phyloP scores from a whole-genome alignment of 2,888 invertebrate genomes.

The Erebia palarica region DNA sequence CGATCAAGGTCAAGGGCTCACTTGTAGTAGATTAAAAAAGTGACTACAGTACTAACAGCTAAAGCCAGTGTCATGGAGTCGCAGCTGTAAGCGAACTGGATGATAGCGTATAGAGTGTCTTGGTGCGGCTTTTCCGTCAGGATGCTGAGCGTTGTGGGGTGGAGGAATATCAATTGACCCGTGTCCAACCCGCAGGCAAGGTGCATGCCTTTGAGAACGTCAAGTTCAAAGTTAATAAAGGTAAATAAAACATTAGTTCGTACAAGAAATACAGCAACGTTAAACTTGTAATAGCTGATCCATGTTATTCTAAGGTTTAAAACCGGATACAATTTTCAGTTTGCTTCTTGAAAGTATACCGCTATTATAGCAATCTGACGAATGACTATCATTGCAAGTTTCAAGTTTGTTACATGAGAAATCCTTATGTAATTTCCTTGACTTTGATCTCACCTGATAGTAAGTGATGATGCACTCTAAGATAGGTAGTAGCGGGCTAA shows the following conservation, averaged over 20 bases:
- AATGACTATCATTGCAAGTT: background rate
- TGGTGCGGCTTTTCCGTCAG: slow-evolving; percentile 68
- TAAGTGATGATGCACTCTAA: too few species aligned
- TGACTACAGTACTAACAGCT: slow-evolving; percentile 65
- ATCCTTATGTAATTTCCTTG: too few species aligned
- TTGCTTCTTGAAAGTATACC: too few species aligned
- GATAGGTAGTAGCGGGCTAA: too few species aligned
- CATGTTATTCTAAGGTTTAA: too few species aligned
- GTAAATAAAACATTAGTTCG: background rate
- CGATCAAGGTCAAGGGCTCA: too few species aligned
- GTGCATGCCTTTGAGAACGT: slow-evolving; percentile 67
- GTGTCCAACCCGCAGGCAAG: slow-evolving; percentile 83
- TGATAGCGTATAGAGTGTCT: slow-evolving; percentile 70
- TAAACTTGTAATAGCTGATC: too few species aligned
- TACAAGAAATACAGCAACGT: too few species aligned
- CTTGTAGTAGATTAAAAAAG: too few species aligned
- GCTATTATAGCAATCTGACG: background rate
- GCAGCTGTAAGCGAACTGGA: slow-evolving; percentile 76
- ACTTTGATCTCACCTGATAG: too few species aligned
- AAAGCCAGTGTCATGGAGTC: slow-evolving; percentile 81
- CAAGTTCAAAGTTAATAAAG: background rate
- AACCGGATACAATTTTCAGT: too few species aligned
- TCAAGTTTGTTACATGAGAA: background rate
- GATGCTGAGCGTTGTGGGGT: slow-evolving; percentile 80
- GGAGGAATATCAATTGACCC: slow-evolving; percentile 83